Percentiles rank a stretch among this genome's conserved stretches.
phyloP scores from a whole-genome alignment of 2,113 vertebrate species.

The Rattus rattus region DNA sequence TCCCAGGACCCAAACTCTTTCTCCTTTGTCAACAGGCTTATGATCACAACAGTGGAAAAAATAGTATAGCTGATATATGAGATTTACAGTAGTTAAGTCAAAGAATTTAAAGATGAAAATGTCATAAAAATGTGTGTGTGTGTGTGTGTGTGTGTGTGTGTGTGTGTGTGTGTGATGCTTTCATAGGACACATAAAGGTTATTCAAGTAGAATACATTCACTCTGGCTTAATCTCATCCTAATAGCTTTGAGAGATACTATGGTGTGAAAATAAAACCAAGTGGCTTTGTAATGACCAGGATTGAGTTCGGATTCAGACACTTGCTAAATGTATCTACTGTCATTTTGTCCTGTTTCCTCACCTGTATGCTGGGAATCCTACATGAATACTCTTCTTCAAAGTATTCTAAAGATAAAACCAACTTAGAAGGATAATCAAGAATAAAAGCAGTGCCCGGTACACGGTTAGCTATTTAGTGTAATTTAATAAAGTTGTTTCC shows the following conservation, averaged over 20 bases:
- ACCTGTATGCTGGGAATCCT: background rate
- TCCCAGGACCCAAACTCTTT: background rate
- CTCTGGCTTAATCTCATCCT: background rate
- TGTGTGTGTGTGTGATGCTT: background rate
- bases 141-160: background rate
- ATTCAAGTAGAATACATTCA: background rate
- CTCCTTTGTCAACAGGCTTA: background rate
- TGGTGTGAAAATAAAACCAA: background rate
- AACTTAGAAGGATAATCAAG: background rate
- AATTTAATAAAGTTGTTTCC: too few species aligned
- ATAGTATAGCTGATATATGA: background rate
- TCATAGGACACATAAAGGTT: background rate
- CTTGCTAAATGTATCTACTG: background rate
- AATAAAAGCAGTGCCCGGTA: background rate
- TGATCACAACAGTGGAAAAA: background rate
- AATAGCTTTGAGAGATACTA: background rate
- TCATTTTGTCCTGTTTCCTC: background rate
- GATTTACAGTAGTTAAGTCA: background rate
- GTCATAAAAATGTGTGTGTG: background rate
- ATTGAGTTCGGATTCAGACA: background rate
- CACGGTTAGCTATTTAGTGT: background rate
- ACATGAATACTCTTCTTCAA: background rate
- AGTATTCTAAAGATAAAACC: background rate
- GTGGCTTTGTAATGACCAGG: background rate
- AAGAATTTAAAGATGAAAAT: conserved; percentile 7